Evolutionary conservation across 2,888 invertebrate species (phyloP), one percentile per base, ranked within the genome.

Genomic region (Fragum whitleyi): DNA sequence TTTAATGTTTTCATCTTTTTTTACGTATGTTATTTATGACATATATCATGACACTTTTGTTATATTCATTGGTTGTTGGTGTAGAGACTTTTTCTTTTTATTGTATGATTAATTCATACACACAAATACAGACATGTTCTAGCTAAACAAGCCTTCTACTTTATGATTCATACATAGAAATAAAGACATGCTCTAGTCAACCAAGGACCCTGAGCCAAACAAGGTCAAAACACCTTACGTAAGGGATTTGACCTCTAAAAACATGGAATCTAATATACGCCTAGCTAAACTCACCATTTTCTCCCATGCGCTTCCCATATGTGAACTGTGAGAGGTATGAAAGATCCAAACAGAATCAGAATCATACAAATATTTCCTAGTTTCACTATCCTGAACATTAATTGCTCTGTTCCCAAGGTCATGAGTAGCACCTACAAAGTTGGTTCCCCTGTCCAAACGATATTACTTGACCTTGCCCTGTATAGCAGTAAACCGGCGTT

Each of bases 401-500:
- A 59, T 59, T 9, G 59, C 29, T 0, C 28, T 1, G 28, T 28
- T 59, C 16, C 16, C 26, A 1, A 59, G 9, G 19, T 5, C 14
- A 19, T 59, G 28, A 9, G 59, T 59, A 14, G 57, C 23, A 26
- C 57, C 57, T 9, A 59, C 57, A 26, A 59, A 59, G 26, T 59
- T 26, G 6, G 57, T 59, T 2, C 57, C 57, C 6, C 57, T 21
- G 16, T 59, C 57, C 5, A 26, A 59, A 5, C 57, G 23, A 26
- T 21, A 59, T 2, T 21, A 26, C 7, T 59, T 26, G 9, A 59
- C 57, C 23, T 26, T 59, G 7, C 57, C 57, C 14, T 26, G 23
- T 7, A 59, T 59, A 14, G 57, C 57, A 23, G 23, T 59, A 26
- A 59, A 59, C 16, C 57, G 21, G 57, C 57, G 26, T 59, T 59